These are phyloP conservation scores for Archaeoteleia sp. DNA, from an alignment of 2,888 invertebrate species.

Conservation along the genomic window DNA sequence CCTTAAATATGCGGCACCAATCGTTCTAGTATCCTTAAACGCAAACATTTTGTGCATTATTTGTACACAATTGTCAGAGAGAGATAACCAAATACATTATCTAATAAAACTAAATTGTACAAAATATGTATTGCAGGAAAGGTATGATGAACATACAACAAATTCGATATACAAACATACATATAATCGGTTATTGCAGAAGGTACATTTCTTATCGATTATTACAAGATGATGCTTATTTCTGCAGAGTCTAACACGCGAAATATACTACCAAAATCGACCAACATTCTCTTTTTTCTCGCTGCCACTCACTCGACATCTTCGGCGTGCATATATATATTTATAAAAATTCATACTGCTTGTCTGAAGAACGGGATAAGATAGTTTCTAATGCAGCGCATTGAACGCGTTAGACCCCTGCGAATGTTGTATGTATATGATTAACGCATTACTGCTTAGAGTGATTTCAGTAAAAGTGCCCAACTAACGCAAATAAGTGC, in stretches of 20 bases:
- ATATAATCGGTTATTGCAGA: conserved; percentile 47
- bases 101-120: conserved; percentile 36
- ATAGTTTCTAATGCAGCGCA: background rate
- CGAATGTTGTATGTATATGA: conserved; percentile 26
- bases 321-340: conserved; percentile 1
- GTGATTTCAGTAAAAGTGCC: conserved; percentile 50
- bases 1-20: no score
- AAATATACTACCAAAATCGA: conserved; percentile 6
- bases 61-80: no score
- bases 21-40: no score
- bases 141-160: conserved; percentile 24
- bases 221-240: conserved; percentile 33
- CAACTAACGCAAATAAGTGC: background rate
- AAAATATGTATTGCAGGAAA: conserved; percentile 34
- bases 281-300: conserved; percentile 3
- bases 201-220: conserved; percentile 41
- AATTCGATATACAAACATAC: conserved; percentile 48
- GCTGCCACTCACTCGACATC: background rate
- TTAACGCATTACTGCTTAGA: conserved; percentile 36
- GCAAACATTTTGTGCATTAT: no score
- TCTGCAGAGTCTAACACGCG: conserved; percentile 16
- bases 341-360: conserved; percentile 5
- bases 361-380: conserved; percentile 3
- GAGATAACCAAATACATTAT: no score
- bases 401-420: conserved; percentile 14